Conservation (phyloP, 2,797 vertebrate genomes). For the Artibeus lituratus region DNA sequence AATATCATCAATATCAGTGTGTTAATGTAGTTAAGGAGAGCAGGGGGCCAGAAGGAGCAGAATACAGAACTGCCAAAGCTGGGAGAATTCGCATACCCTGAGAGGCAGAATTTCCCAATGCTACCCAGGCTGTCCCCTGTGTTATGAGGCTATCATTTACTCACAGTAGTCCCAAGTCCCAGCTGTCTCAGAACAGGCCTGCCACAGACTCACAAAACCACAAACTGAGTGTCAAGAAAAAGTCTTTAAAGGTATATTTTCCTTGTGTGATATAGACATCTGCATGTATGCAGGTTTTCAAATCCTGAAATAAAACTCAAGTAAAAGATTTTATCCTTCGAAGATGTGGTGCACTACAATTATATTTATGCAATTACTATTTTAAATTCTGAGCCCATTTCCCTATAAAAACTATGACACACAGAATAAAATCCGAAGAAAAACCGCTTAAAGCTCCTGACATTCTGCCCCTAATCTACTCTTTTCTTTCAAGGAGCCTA, state of each 20-base stretch:
- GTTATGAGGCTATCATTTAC: neutral
- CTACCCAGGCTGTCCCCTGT: neutral
- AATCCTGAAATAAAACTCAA: slow-evolving; percentile 11
- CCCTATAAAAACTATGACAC: slow-evolving; percentile 1
- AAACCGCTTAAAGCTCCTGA: neutral
- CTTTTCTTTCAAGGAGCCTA: neutral
- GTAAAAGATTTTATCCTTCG: slow-evolving; percentile 13
- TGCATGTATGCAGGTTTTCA: neutral
- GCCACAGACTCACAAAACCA: neutral
- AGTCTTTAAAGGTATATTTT: neutral
- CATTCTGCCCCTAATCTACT: neutral
- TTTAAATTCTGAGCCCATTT: slow-evolving; percentile 33
- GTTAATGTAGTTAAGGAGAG: neutral
- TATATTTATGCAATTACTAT: neutral
- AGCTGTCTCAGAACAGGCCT: neutral
- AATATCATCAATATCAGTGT: neutral
- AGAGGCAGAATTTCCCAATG: neutral
- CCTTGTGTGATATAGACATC: neutral
- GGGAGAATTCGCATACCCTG: neutral
- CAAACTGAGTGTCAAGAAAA: neutral
- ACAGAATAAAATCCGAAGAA: slow-evolving; percentile 15
- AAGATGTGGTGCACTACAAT: neutral
- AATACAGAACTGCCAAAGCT: neutral
- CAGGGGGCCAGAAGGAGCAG: no score
- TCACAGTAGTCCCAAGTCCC: neutral